Evolutionary conservation across 1,140 invertebrate species (phyloP), one percentile per base, ranked within the genome.

Genomic region (Phymastichus coffea): DNA sequence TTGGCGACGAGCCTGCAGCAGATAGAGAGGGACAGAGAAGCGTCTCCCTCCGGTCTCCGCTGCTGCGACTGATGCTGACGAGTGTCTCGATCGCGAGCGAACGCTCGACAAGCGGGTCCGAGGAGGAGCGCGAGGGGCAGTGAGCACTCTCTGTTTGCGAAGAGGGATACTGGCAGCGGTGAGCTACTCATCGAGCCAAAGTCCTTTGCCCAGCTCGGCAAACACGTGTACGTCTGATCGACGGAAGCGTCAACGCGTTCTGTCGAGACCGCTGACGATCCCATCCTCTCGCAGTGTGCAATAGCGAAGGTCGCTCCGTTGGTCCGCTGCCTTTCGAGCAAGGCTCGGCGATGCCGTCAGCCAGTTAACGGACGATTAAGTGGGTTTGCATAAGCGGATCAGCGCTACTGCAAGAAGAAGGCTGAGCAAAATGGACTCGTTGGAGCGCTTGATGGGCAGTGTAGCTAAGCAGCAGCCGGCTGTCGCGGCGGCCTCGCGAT

Each of bases 381-480:
- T n/a, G n/a, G n/a, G n/a, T n/a, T n/a, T n/a, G n/a, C n/a, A n/a
- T n/a, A n/a, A n/a, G n/a, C n/a, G n/a, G n/a, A n/a, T n/a, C n/a
- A n/a, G n/a, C n/a, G n/a, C n/a, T n/a, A n/a, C n/a, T n/a, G n/a
- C n/a, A n/a, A n/a, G n/a, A n/a, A n/a, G n/a, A n/a, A n/a, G n/a
- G n/a, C n/a, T n/a, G n/a, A n/a, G n/a, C n/a, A 76, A 73, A 63
- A 91, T 91, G 89, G 88, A 91, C 81, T 89, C 88, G 64, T 74
- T 91, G 78, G 86, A 90, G 72, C 85, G 88, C 60, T 74, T 90
- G 70, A 89, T 90, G 85, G 86, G 85, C 70, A 83, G 84, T 62
- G 84, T 85, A 55, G 82, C 84, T 26, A 77, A 87, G 76, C 87
- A 86, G 63, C 87, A 86, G 63, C 83, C 86, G 70, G 83, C 84